Evolutionary conservation across 2,888 invertebrate species (phyloP).

Genomic region (Fragum fragum): DNA sequence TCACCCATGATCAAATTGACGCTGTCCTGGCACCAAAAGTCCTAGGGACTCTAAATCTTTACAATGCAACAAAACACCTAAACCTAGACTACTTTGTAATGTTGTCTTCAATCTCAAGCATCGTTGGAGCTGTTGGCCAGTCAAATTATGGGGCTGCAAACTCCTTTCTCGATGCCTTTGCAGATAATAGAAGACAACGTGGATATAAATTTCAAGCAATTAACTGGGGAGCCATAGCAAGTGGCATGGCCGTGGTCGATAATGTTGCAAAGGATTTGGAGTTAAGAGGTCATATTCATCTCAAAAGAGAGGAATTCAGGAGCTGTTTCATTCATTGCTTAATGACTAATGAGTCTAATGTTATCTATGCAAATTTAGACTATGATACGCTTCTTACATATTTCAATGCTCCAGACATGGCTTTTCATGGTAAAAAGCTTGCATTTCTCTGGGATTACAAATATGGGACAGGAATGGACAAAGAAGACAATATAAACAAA

Average conservation of each 20-base stretch:
- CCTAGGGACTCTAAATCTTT: slow-evolving; percentile 71
- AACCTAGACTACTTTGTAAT: slow-evolving; percentile 72
- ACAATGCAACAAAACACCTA: slow-evolving; percentile 55
- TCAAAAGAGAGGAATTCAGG: slow-evolving; percentile 19
- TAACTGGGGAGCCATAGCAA: slow-evolving; percentile 73
- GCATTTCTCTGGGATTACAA: slow-evolving; percentile 5
- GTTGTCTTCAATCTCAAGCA: slow-evolving; percentile 71
- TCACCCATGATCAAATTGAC: slow-evolving; percentile 47
- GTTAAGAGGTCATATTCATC: not conserved
- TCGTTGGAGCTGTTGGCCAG: slow-evolving; percentile 72
- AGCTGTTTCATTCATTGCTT: slow-evolving; percentile 25
- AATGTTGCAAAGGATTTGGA: slow-evolving; percentile 16
- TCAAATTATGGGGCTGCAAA: slow-evolving; percentile 73
- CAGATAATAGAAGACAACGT: slow-evolving; percentile 51
- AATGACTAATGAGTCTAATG: not conserved
- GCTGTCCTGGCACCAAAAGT: slow-evolving; percentile 60
- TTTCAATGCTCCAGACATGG: not conserved
- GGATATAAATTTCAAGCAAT: slow-evolving; percentile 67
- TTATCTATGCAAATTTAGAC: slow-evolving; percentile 16
- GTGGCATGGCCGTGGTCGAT: slow-evolving; percentile 60
- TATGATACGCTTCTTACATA: not conserved
- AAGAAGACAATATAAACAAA: no score
- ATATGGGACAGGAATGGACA: no score
- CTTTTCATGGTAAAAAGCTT: not conserved
- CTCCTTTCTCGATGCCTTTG: slow-evolving; percentile 71